Base-by-base conservation (phyloP, 1,140 invertebrate genomes). In the Brachionus rubens region DNA sequence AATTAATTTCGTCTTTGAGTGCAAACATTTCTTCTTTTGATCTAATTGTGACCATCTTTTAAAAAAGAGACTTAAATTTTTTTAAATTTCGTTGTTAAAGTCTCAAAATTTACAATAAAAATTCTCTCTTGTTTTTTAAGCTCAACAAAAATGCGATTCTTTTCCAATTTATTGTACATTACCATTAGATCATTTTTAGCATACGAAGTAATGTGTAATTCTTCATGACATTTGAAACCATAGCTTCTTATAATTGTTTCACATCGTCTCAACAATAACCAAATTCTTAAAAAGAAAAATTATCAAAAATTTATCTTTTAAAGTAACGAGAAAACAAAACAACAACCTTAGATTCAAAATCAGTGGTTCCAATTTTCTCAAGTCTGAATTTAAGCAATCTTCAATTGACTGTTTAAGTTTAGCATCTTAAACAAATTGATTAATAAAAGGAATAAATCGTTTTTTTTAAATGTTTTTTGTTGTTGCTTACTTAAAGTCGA, bases 121-220 rank as follows among this genome's bases (percentile, higher is more conserved):
- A 48, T 72, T 48, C 16, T 72, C 14, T 72, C 68, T 19, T 54
- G 50, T 36, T 72, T 72, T 54, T 72, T 72, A 0, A 72, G 68
- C 36, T 72, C 46, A 10, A 72, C 21, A 72, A 36, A 72, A 2
- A 72, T 50, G 10, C 46, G 24, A 36, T 72, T 41, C n/a, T 48
- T 54, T 30, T 50, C 68, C 16, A 72, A 36, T 72, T 50, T 54
- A 46, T 48, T 28, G 24, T 72, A 72, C 19, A 50, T 30, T 33
- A 50, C 41, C 36, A 36, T 50, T 40, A 72, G 19, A 19, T 72
- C 50, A 1, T 24, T 3, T 12, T 50, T 30, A 36, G 33, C 14
- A 54, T 36, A 72, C 30, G 68, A 48, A 30, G 30, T 26, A 33
- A 72, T 54, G 33, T 50, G 33, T 24, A 72, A 14, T 26, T 72